Evolutionary conservation across 2,888 invertebrate species (phyloP).

Genomic region (Troides aeacus): DNA sequence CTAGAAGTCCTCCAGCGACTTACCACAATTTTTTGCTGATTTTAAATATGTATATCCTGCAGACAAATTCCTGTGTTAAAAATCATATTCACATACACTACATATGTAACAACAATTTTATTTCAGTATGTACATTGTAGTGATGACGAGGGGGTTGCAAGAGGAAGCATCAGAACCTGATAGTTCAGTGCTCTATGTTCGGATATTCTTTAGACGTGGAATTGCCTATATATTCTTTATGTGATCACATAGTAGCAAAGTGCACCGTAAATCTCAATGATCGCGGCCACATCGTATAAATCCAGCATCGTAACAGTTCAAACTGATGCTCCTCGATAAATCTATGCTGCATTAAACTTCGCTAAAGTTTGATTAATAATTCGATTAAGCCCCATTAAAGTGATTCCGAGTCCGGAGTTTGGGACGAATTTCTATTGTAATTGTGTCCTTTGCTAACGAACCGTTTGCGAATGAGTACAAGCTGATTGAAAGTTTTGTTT

Average conservation of each 20-base stretch:
- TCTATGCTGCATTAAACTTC: constrained; percentile 13
- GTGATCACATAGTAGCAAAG: constrained; percentile 9
- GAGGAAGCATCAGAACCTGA: too few species aligned
- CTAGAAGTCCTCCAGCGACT: too few species aligned
- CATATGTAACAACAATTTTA: too few species aligned
- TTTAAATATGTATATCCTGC: too few species aligned
- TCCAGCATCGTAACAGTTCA: constrained; percentile 13
- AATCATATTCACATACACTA: too few species aligned
- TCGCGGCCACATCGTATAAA: constrained; percentile 13
- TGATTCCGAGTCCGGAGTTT: constrained; percentile 1
- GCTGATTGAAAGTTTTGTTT: not conserved
- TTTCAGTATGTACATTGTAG: too few species aligned
- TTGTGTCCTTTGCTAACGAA: constrained; percentile 21
- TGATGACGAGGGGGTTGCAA: too few species aligned
- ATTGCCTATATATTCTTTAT: constrained; percentile 12
- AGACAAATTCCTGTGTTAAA: too few species aligned
- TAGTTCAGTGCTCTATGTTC: not conserved
- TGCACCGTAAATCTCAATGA: constrained; percentile 23
- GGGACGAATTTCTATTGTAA: constrained; percentile 7
- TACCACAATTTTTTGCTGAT: too few species aligned
- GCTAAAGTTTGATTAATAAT: constrained; percentile 23
- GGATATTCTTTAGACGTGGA: not conserved
- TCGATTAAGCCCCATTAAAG: constrained; percentile 22
- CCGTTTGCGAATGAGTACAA: constrained; percentile 1
- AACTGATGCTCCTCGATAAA: constrained; percentile 16